Percentiles rank a stretch among this genome's conserved stretches.
Conservation (phyloP, 2,888 invertebrate genomes). For the Leptinotarsa peninsularis region DNA sequence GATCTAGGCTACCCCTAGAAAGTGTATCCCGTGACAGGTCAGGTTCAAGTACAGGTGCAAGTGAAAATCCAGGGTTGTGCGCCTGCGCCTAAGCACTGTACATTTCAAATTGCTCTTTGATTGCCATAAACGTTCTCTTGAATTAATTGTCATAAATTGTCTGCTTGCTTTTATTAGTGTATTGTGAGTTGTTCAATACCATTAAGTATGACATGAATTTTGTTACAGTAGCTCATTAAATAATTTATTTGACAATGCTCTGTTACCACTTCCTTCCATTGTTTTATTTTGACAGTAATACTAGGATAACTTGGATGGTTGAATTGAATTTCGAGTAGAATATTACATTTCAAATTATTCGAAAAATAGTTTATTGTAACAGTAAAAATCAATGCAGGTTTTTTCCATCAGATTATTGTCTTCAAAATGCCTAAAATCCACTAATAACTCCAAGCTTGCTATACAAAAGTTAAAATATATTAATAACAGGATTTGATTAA, state of each 20-base stretch:
- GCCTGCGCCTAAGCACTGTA: conserved; percentile 1
- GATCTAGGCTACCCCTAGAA: conserved; percentile 62
- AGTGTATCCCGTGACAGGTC: conserved; percentile 63
- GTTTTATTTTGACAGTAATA: conserved; percentile 29
- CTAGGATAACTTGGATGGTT: background rate
- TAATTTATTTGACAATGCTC: conserved; percentile 26
- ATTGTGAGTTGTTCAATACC: background rate
- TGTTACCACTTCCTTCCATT: conserved; percentile 37
- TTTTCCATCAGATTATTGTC: no score
- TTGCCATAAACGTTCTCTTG: conserved; percentile 8
- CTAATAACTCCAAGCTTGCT: no score
- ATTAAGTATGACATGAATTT: background rate
- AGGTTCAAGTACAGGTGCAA: conserved; percentile 68
- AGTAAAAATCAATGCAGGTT: no score
- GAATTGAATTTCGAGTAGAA: no score
- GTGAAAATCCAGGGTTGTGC: conserved; percentile 21
- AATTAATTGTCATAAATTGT: conserved; percentile 9
- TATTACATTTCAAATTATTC: no score
- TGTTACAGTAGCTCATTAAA: conserved; percentile 20
- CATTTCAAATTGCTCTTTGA: conserved; percentile 3
- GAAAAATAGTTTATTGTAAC: no score
- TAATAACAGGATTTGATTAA: no score
- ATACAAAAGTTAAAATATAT: no score
- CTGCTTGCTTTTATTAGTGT: conserved; percentile 1
- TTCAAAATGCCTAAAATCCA: no score